Base-by-base conservation (phyloP, 2,797 vertebrate genomes). In the Lates japonicus region DNA sequence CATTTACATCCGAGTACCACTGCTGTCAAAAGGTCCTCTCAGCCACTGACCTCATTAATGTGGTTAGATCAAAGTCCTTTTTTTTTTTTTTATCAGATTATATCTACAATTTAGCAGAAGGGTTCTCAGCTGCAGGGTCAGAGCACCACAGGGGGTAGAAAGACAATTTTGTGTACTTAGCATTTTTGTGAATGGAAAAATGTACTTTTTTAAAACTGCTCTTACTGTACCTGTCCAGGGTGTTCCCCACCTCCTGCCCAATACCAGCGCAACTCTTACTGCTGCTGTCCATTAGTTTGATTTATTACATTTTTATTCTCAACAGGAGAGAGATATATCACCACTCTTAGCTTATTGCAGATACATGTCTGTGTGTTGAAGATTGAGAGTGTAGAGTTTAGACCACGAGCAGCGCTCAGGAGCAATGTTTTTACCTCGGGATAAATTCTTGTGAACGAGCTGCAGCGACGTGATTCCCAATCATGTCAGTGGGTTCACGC, bases 31-130 rank as follows among this genome's bases (percentile, higher is more conserved):
- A 85, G 82, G 80, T 84, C 86, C 76, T 64, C 71, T 80, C 48
- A 87, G 76, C 67, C 66, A 48, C 71, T 84, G 84, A 87, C 88
- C 78, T 80, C 76, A 85, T 87, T 90, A 87, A 86, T 80, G 73
- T 79, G 81, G 37, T 48, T 41, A 37, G 71, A 81, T 90, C 83
- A 88, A 86, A 85, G 66, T 59, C 39, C 49, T 39, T 60, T 4
- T 69, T 78, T 76, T 69, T n/a, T n/a, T n/a, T n/a, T n/a, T n/a
- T n/a, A 88, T 87, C 82, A 76, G 74, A 79, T 70, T 80, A 17
- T 66, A 83, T 79, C 70, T 7, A 57, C 48, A 51, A 73, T 76
- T 87, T 78, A 82, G 71, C 64, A 25, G 54, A 7, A 41, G 41
- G 52, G 5, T 65, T 79, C 55, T 76, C 4, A 63, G 41, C 31